Percentiles rank a stretch among this genome's conserved stretches.
phyloP scores from a whole-genome alignment of 1,140 invertebrate species.

The Trichoplusia ni region DNA sequence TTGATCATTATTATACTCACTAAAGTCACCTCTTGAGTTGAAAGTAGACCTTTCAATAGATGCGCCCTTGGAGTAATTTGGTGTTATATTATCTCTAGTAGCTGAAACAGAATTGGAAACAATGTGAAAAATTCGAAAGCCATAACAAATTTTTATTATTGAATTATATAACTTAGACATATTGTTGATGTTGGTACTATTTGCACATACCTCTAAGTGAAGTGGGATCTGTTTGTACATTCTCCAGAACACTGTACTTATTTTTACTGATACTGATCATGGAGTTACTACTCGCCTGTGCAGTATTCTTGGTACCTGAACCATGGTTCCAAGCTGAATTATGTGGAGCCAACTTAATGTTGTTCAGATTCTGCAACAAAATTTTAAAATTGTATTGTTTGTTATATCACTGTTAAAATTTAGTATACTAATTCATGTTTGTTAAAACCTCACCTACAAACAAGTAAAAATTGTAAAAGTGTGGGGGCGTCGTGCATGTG shows the following conservation, averaged over 20 bases:
- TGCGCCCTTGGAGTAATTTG: slow-evolving; percentile 65
- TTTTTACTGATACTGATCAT: slow-evolving; percentile 68
- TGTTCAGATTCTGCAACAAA: slow-evolving; percentile 60
- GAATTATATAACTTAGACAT: neutral
- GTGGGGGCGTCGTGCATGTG: too few relatives aligned
- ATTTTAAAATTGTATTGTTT: too few relatives aligned
- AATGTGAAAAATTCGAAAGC: too few relatives aligned
- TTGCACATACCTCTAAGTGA: slow-evolving; percentile 59
- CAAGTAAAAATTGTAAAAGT: too few relatives aligned
- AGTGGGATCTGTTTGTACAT: slow-evolving; percentile 59
- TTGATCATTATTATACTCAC: slow-evolving; percentile 49
- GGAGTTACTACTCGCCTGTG: slow-evolving; percentile 55
- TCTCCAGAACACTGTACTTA: slow-evolving; percentile 65
- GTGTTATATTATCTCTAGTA: slow-evolving; percentile 61
- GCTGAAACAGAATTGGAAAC: slow-evolving; percentile 39
- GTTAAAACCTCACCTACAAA: too few relatives aligned
- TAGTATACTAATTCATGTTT: neutral
- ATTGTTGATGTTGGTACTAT: neutral
- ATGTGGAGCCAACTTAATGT: slow-evolving; percentile 66
- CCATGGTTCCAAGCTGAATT: slow-evolving; percentile 64
- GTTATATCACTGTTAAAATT: neutral
- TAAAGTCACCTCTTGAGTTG: slow-evolving; percentile 67
- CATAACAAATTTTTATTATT: neutral
- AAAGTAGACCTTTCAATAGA: slow-evolving; percentile 76
- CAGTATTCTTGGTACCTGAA: slow-evolving; percentile 63